Base-by-base conservation (phyloP, 2,797 vertebrate species). In the Notamacropus eugenii region DNA sequence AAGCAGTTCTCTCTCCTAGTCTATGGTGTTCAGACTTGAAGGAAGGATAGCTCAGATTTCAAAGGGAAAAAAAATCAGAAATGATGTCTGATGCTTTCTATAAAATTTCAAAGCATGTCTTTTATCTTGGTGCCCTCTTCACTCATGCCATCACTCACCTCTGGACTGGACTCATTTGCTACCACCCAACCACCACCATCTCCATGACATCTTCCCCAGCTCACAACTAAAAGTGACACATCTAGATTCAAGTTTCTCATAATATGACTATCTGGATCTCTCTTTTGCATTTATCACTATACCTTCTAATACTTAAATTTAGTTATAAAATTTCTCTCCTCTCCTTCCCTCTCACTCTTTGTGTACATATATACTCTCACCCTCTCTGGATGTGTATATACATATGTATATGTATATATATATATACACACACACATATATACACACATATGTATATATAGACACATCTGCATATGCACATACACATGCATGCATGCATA, bases 41-140 rank as follows among this genome's bases (percentile, higher is more conserved):
- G 95, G 87, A 94, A 98, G 58, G 28, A 90, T n/a, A 95, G 87
- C 46, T 96, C 91, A 95, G 28, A 96, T 92, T 94, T 96, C 95
- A 97, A 52, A 92, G 67, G n/a, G 82, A 95, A 74, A 74, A 67
- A 34, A 94, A 95, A 58, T 95, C 54, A 27, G 59, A 97, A 97
- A 62, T 96, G 58, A 55, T 91, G 93, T 90, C 90, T 90, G 90
- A 94, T 24, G n/a, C 67, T 54, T 92, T 54, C 54, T 92, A 54
- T 34, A 55, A 56, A 95, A 74, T 40, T 94, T 93, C 90, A 95
- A 92, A 97, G 95, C 50, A 95, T 12, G 28, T 11, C 50, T 59
- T 1, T 91, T 58, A 97, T 95, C 91, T 31, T 27, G 93, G 52
- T 95, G 90, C 52, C 2, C 5, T 67, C 56, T 62, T 74, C 50